Evolutionary conservation across 2,888 invertebrate genomes (phyloP).

Genomic region (Drosophila aldrichi): DNA sequence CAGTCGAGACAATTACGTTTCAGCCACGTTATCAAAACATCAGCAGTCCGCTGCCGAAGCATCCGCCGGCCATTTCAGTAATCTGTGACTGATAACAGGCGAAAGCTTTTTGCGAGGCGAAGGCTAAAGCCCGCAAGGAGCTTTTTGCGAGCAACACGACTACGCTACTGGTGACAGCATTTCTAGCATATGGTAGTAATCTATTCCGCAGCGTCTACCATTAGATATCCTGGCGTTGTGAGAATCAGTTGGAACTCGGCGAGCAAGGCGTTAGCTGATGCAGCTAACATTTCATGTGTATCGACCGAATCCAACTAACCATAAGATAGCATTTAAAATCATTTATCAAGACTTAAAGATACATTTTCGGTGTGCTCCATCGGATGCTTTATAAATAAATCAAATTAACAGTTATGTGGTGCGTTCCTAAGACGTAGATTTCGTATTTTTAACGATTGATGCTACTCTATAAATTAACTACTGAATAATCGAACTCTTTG

Average conservation of each 20-base stretch:
- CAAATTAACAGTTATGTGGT: neutral
- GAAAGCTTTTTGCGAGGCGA: slow-evolving; percentile 53
- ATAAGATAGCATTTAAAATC: neutral
- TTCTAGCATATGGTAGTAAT: slow-evolving; percentile 72
- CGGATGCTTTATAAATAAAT: neutral
- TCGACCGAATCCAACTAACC: slow-evolving; percentile 12
- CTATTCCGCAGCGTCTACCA: slow-evolving; percentile 61
- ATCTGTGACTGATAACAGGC: slow-evolving; percentile 63
- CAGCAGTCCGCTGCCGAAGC: slow-evolving; percentile 16
- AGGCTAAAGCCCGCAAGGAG: slow-evolving; percentile 51
- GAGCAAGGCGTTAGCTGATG: slow-evolving; percentile 6
- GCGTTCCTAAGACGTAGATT: neutral
- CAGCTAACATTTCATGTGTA: slow-evolving; percentile 29
- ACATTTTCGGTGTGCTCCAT: neutral
- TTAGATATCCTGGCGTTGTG: slow-evolving; percentile 77
- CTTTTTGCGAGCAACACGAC: slow-evolving; percentile 41
- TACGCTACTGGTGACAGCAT: slow-evolving; percentile 32
- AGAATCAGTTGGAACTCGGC: slow-evolving; percentile 58
- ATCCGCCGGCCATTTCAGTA: slow-evolving; percentile 29
- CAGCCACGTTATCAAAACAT: slow-evolving; percentile 62
- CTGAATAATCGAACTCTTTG: neutral
- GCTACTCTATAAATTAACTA: neutral
- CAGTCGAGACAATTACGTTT: slow-evolving; percentile 40
- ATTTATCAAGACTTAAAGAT: slow-evolving; percentile 3
- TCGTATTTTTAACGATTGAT: neutral